Base-by-base conservation (phyloP, 1,140 invertebrate genomes). In the Drosophila parabipectinata region DNA sequence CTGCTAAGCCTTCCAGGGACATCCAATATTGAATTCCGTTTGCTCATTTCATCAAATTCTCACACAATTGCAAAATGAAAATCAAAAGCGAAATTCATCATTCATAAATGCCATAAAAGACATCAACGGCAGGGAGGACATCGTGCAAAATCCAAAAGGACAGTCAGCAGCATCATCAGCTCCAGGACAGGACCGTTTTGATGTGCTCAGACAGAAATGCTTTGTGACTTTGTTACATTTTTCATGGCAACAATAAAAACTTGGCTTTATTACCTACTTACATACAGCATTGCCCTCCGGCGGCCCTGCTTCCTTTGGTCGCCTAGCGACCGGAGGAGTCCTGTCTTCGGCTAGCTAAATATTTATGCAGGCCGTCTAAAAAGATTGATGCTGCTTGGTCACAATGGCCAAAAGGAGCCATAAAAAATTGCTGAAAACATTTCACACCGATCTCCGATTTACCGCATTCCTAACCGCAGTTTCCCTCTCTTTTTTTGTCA, bases 151-250 rank as follows among this genome's bases (percentile, higher is more conserved):
- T 39, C 24, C 56, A 69, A 69, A 51, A 52, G 64, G 56, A 81
- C 77, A 81, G 61, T 62, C 60, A 18, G 12, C 44, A 34, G 12
- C 44, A 34, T 58, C 60, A 18, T 5, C 21, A 34, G 56, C 45
- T 64, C n/a, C 41, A 7, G 51, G 66, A 32, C 63, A 68, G 51
- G 28, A 26, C 47, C 18, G 57, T 84, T 84, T 79, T 77, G 78
- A 84, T 85, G 80, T 73, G 59, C 82, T 58, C 78, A 63, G 63
- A 78, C 68, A 66, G 61, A 81, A 85, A 85, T 87, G 78, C 78
- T 82, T 87, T 88, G 83, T 79, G 83, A 89, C 84, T 87, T 88
- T 87, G 75, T 88, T 83, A 88, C 79, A 79, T 79, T 82, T 88
- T 88, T 88, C 76, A 79, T 87, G 79, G 76, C 76, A 76, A 77